These are phyloP conservation scores for Cairina moschata DNA, from an alignment of 2,113 vertebrate genomes.

Conservation along the genomic window DNA sequence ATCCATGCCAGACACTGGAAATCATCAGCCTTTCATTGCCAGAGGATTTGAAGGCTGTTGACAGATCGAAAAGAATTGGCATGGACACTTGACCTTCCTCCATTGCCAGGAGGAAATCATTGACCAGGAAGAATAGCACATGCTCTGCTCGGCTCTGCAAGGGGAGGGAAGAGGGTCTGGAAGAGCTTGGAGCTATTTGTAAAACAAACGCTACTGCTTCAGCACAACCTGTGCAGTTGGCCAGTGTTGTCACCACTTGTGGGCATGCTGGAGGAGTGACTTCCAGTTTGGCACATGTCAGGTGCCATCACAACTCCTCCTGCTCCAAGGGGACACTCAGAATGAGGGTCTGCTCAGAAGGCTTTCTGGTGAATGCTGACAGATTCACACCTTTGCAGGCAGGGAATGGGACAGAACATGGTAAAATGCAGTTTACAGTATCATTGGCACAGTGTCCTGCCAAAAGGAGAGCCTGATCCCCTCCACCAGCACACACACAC, in stretches of 20 bases:
- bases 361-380: background rate
- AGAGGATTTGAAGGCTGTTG: constrained; percentile 15
- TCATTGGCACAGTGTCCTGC: background rate
- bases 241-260: background rate
- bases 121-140: constrained; percentile 41
- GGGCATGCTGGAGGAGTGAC: background rate
- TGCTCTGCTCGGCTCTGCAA: background rate
- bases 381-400: background rate
- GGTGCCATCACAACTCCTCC: constrained; percentile 11
- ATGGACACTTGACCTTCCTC: constrained; percentile 47
- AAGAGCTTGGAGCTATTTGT: background rate
- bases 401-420: background rate
- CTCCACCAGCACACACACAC: background rate
- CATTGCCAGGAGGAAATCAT: constrained; percentile 29
- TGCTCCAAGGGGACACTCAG: background rate
- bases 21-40: background rate
- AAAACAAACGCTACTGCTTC: background rate
- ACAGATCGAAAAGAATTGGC: constrained; percentile 21
- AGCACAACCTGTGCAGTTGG: constrained; percentile 39
- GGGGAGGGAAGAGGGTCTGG: background rate
- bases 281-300: constrained; percentile 6
- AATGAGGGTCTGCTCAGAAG: background rate
- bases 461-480: background rate
- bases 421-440: background rate
- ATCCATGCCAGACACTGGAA: constrained; percentile 33